Base-by-base conservation (phyloP, 2,113 vertebrate species). In the Anarhynchus alexandrinus region DNA sequence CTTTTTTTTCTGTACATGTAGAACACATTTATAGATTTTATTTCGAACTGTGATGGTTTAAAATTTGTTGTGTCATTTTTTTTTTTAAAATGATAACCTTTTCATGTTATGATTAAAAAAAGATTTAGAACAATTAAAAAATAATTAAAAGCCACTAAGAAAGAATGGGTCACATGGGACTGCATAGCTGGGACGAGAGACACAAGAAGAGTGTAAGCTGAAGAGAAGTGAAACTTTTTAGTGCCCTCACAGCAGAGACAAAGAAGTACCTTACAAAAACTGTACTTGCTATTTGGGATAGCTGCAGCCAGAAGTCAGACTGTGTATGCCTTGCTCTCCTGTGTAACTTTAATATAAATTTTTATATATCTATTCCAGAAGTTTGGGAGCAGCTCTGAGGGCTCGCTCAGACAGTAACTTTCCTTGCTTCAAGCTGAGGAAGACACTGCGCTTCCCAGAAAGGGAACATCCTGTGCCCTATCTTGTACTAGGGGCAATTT, bases 61-160 rank as follows among this genome's bases (percentile, higher is more conserved):
- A 66, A 38, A 21, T 15, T 38, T 47, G 4, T 26, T 54, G 2
- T 55, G 19, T 43, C 1, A 0, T 2, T 18, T 2, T 26, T 18
- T 2, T 26, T 70, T 76, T 77, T 40, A 21, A 62, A 86, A 16
- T 17, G 17, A 16, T 43, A 57, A 27, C 0, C 15, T 52, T n/a
- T 86, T 69, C 5, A 32, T 38, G 9, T 30, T 79, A 71, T 49
- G 10, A 29, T 59, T 51, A 13, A 57, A 59, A 66, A 59, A 74
- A 23, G 0, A 32, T 5, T 57, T 43, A 43, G 8, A 71, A 27
- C 9, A 71, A 49, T 10, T 51, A 8, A 59, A 40, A 34, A 54
- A 32, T 38, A 54, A 43, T 51, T 27, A 18, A 76, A 85, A 42
- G 11, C 4, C 4, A 10, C 58, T 76, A 22, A 19, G 38, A 91